Conservation (phyloP, 2,113 vertebrate genomes). For the Motacilla tschutschensis region DNA sequence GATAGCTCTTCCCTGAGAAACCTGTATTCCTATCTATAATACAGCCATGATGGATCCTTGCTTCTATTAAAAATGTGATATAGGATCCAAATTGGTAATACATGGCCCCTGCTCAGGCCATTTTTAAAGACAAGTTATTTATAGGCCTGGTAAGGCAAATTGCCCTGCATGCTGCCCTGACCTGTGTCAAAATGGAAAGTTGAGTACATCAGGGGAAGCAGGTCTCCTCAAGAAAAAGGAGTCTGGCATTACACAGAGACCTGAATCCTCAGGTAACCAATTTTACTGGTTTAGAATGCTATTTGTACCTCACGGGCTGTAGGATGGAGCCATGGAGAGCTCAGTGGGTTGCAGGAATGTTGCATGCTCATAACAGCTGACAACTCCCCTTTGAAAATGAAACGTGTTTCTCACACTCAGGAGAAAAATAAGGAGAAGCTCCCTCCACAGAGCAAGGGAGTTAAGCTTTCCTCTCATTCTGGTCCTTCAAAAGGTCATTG, state of each 20-base stretch:
- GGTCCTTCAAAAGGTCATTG: constrained; percentile 57
- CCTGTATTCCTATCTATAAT: neutral
- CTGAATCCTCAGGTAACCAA: neutral
- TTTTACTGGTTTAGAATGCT: neutral
- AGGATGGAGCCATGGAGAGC: neutral
- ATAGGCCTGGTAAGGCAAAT: neutral
- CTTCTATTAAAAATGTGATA: neutral
- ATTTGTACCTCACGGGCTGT: neutral
- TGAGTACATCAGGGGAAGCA: neutral
- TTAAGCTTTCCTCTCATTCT: neutral
- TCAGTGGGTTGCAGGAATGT: neutral
- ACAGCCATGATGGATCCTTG: neutral
- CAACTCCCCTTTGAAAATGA: neutral
- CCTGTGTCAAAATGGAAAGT: neutral
- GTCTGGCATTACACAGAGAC: neutral
- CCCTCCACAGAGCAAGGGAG: neutral
- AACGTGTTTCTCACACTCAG: neutral
- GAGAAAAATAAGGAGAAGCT: constrained; percentile 48
- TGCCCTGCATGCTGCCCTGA: neutral
- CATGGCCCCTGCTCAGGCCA: neutral
- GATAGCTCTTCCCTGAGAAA: neutral
- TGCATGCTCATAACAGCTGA: neutral
- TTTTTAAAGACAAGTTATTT: neutral
- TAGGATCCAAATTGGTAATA: neutral
- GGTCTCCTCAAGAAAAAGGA: neutral